phyloP scores from a whole-genome alignment of 2,888 invertebrate species.

The Candidula unifasciata region DNA sequence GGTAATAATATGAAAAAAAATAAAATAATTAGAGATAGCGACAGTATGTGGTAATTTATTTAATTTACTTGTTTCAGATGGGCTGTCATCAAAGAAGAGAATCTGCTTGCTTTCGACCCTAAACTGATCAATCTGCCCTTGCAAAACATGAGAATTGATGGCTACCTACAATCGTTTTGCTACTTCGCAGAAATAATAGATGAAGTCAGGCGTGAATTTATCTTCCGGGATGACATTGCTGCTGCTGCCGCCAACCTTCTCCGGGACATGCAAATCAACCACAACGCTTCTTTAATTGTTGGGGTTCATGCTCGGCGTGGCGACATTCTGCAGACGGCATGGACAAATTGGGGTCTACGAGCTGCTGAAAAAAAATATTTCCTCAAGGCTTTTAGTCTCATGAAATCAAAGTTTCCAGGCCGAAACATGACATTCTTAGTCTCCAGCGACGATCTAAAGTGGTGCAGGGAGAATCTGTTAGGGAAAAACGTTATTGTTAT shows the following conservation, averaged over 20 bases:
- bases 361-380: background rate
- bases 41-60: too few relatives aligned
- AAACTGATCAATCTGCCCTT: too few relatives aligned
- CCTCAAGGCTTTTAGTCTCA: conserved; percentile 1
- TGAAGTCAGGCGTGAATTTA: background rate
- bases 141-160: too few relatives aligned
- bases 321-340: background rate
- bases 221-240: background rate
- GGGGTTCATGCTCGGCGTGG: conserved; percentile 35
- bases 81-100: too few relatives aligned
- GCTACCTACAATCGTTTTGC: too few relatives aligned
- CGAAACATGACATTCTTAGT: conserved; percentile 1
- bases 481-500: background rate
- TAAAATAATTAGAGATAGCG: too few relatives aligned
- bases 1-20: too few relatives aligned
- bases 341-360: background rate
- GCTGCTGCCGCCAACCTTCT: background rate
- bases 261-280: background rate
- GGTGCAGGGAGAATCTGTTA: background rate
- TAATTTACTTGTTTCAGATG: too few relatives aligned
- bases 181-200: too few relatives aligned
- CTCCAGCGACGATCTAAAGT: conserved; percentile 39
- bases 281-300: background rate
- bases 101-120: too few relatives aligned
- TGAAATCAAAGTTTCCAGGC: background rate